Base-by-base conservation (phyloP, 2,888 invertebrate genomes). In the Tachina fera region DNA sequence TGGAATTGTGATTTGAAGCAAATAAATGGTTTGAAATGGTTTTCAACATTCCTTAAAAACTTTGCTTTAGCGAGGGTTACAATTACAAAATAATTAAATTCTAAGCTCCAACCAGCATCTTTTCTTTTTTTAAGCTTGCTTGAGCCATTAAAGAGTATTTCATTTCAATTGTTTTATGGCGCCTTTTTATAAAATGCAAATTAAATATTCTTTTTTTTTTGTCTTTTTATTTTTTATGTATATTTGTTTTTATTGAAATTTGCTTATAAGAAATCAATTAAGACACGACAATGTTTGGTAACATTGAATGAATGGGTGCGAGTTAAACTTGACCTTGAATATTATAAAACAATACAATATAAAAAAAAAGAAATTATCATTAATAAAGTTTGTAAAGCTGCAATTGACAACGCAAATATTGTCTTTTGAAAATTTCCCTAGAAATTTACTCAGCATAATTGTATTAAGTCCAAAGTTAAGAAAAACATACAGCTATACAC, bases 261-360 rank as follows among this genome's bases (percentile, higher is more conserved):
- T 22, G 22, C 19, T 16, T 43, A 45, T 22, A 22, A 53, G 22
- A 58, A 16, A 70, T 51, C n/a, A 45, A 60, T 68, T 56, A 19
- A 14, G n/a, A 31, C 19, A 60, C 8, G 67, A 49, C 41, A 60
- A 47, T 39, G 39, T 31, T 77, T 72, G 41, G 10, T 3, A 41
- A 56, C 43, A n/a, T 22, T 53, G 45, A 9, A 16, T 14, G 19
- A 60, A 49, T 68, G 77, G 77, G 68, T 68, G 77, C 56, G 58
- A 68, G 3, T 51, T 58, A 11, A 60, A 58, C 19, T 68, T 68
- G 9, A 56, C 67, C 58, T 60, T 77, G 47, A 60, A 41, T 47
- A 14, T 31, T 16, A 6, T 31, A 6, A 31, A 6, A 31, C 31
- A 31, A 31, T 31, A 31, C 31, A 47, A 58, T 41, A n/a, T 19